Base-by-base conservation (phyloP, 1,140 invertebrate species). In the Hyles vespertilio region DNA sequence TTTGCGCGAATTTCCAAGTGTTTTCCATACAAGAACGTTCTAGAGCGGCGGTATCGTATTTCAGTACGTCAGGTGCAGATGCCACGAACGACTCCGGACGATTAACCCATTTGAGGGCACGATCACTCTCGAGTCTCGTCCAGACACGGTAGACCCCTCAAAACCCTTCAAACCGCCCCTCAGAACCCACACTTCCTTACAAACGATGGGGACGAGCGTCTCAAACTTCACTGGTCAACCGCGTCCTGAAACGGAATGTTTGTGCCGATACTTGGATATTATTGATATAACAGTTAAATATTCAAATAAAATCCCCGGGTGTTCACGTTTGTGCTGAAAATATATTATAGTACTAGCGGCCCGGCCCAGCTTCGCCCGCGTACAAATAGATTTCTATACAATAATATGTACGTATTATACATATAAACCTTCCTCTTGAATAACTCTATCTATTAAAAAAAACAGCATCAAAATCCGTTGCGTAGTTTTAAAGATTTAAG, bases 11-110 rank as follows among this genome's bases (percentile, higher is more conserved):
- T 5, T 40, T 40, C 66, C 59, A 62, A 74, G 52, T 72, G 72
- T 58, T 79, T 78, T 78, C 77, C 74, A 71, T 67, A 72, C 36
- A 53, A 44, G 34, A 51, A 49, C 61, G 59, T 71, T 65, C 69
- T 59, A 72, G 57, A 74, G 66, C 47, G 61, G 69, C 79, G 76
- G 79, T 83, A 74, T 77, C 74, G 74, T 87, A 84, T 84, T 78
- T 87, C 77, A 84, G 76, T 63, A 71, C 72, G 82, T 83, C 84
- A 81, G 77, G 70, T 81, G 70, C 84, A 85, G 81, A 79, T 79
- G 82, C 67, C 70, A 65, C 72, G 63, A 65, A 75, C 75, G 72
- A 82, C 75, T 83, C 70, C 67, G 59, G 72, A 58, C 78, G 82
- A 87, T 87, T 85, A 87, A 85, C 81, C 81, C 79, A 81, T 85